Base-by-base conservation (phyloP, 2,113 vertebrate species). In the Pipra filicauda region DNA sequence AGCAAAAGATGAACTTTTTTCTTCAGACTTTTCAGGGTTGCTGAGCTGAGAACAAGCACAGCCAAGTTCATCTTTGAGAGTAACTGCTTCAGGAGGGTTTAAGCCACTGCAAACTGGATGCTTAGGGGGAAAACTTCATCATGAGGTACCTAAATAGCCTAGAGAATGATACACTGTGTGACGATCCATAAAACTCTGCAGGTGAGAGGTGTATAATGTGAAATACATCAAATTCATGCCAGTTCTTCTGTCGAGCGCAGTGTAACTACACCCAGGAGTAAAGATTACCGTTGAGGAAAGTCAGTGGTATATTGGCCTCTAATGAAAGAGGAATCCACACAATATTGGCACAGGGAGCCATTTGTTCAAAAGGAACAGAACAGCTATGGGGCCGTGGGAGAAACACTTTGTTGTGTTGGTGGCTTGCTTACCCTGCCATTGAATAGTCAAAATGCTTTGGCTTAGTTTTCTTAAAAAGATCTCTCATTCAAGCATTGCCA, bases 31-130 rank as follows among this genome's bases (percentile, higher is more conserved):
- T 54, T 49, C 64, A 88, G 75, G 76, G 26, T 23, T 1, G 1
- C n/a, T 91, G 55, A 85, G 16, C 59, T 88, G 43, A 90, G 67
- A 91, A 73, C 23, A 89, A 64, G 21, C 23, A 52, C 55, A 58
- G 22, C 21, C 0, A 2, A 93, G 35, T 77, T 95, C 1, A 26
- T 93, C 27, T 91, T 74, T 64, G 52, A 77, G 85, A 67, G 16
- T 71, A 71, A 66, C 35, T 88, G 30, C 64, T 88, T 80, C 83
- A 74, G 82, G 27, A 90, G 31, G 8, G 22, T n/a, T 27, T 85
- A 90, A 94, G 55, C 55, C 75, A 49, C 75, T 57, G 92, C 86
- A 90, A 92, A 96, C 90, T 94, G 79, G 15, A 86, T 61, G 79
- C 72, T 83, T 92, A 90, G 55, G 5, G 12, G 13, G 8, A 84